phyloP scores from a whole-genome alignment of 2,888 invertebrate genomes.

The Oscheius sp. region DNA sequence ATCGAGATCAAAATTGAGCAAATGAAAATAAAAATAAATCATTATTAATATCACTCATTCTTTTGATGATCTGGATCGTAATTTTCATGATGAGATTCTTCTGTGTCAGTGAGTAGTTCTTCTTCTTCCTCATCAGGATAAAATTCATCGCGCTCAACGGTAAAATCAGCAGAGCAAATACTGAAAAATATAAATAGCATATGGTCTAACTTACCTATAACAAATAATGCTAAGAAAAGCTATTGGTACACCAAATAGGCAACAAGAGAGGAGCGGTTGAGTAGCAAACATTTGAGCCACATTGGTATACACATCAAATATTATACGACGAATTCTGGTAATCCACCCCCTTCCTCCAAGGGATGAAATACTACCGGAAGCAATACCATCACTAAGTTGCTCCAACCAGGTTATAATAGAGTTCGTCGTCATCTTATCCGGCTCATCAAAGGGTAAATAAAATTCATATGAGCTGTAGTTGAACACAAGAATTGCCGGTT shows the following conservation, averaged over 20 bases:
- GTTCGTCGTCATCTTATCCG: slow-evolving; percentile 79
- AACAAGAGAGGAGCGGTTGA: slow-evolving; percentile 85
- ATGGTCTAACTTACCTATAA: slow-evolving; percentile 80
- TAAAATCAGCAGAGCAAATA: slow-evolving; percentile 90
- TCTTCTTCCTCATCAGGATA: slow-evolving; percentile 67
- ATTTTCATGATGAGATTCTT: slow-evolving; percentile 35
- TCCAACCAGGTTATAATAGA: slow-evolving; percentile 59
- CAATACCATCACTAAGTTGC: slow-evolving; percentile 76
- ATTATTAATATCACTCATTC: slow-evolving; percentile 31
- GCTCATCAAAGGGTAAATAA: slow-evolving; percentile 84
- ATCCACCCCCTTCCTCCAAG: slow-evolving; percentile 40
- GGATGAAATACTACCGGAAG: slow-evolving; percentile 35
- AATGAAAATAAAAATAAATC: background rate
- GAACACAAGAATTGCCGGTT: slow-evolving; percentile 83
- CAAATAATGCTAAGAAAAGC: slow-evolving; percentile 91
- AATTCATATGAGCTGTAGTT: slow-evolving; percentile 92
- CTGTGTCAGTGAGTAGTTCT: slow-evolving; percentile 38
- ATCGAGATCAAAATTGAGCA: slow-evolving; percentile 15
- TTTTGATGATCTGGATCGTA: slow-evolving; percentile 43
- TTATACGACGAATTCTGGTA: slow-evolving; percentile 40
- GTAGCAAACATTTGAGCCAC: slow-evolving; percentile 68
- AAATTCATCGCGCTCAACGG: slow-evolving; percentile 68
- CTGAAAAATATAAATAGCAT: too few relatives aligned
- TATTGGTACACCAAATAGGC: slow-evolving; percentile 91
- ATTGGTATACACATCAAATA: slow-evolving; percentile 50